phyloP scores from a whole-genome alignment of 2,797 vertebrate genomes.

The Pogoniulus pusillus region DNA sequence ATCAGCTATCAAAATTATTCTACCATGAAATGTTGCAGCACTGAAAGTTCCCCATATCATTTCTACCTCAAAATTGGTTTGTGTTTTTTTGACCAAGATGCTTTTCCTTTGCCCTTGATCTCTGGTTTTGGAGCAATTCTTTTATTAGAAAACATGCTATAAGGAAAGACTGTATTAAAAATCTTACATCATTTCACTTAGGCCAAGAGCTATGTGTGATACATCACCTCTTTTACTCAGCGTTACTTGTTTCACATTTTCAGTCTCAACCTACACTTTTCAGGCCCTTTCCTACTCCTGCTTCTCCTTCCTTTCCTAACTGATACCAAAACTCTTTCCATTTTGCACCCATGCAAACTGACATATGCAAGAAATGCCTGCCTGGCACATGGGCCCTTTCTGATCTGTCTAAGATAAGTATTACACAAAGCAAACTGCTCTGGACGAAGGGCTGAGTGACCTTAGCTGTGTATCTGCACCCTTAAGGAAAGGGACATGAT shows the following conservation, averaged over 20 bases:
- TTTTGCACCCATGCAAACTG: background rate
- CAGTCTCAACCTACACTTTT: background rate
- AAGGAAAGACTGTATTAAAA: background rate
- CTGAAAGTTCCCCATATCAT: background rate
- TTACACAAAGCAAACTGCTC: background rate
- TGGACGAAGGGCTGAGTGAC: constrained; percentile 13
- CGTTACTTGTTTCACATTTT: background rate
- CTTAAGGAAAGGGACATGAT: background rate
- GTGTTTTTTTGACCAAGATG: constrained; percentile 28
- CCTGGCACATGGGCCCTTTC: background rate
- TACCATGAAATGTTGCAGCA: background rate
- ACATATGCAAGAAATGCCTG: background rate
- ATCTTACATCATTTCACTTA: background rate
- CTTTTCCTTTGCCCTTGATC: background rate
- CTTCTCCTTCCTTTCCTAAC: background rate
- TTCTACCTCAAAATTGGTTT: background rate
- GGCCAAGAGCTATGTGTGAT: accelerated
- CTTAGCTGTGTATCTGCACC: background rate
- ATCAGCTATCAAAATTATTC: background rate
- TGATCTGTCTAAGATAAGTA: background rate
- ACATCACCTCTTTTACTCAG: background rate
- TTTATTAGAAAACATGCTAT: constrained; percentile 15
- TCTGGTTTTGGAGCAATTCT: background rate
- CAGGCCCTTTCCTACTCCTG: background rate
- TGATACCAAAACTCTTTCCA: background rate